phyloP scores from a whole-genome alignment of 2,888 invertebrate genomes.

The Hirudinaria manillensis region DNA sequence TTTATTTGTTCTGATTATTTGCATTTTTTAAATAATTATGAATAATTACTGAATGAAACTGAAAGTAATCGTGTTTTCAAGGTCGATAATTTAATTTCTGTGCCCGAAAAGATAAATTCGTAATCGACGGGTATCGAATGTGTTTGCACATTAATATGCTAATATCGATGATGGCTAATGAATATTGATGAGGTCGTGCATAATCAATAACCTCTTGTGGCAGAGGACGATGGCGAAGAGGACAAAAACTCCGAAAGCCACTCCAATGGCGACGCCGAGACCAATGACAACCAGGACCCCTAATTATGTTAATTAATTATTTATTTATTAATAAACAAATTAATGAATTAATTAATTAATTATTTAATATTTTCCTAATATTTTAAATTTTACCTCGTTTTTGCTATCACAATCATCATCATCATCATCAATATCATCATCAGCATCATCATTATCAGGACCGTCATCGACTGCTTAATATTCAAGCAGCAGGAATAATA shows the following conservation, averaged over 20 bases:
- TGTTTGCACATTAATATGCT: neutral
- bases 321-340: neutral
- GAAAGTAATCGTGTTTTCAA: too few relatives aligned
- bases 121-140: too few relatives aligned
- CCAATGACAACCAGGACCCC: conserved; percentile 18
- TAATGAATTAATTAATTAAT: neutral
- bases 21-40: too few relatives aligned
- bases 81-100: too few relatives aligned
- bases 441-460: neutral
- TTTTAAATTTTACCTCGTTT: neutral
- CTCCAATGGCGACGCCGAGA: conserved; percentile 13
- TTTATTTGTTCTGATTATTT: too few relatives aligned
- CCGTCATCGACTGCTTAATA: too few relatives aligned
- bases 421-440: conserved; percentile 8
- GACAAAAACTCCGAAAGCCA: conserved; percentile 16
- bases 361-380: neutral
- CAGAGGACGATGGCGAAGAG: conserved; percentile 1
- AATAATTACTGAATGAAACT: too few relatives aligned
- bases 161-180: neutral
- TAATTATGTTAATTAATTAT: neutral
- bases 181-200: too few relatives aligned
- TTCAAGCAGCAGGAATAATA: too few relatives aligned
- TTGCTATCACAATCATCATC: conserved; percentile 11
- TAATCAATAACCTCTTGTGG: neutral
- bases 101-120: too few relatives aligned